Base-by-base conservation (phyloP, 2,113 vertebrate species). In the Heptranchias perlo region DNA sequence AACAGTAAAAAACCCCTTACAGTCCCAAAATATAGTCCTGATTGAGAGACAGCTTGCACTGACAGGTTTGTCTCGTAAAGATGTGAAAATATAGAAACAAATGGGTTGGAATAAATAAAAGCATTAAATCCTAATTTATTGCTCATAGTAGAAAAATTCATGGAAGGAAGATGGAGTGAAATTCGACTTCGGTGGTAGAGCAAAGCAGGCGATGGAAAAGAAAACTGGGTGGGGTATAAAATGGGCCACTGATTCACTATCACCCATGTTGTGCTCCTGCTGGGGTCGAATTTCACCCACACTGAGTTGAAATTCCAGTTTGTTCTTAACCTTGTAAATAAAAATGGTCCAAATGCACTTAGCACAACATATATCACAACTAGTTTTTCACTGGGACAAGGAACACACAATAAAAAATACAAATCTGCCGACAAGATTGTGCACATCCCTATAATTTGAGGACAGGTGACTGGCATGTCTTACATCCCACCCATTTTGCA, bases 331-430 rank as follows among this genome's bases (percentile, higher is more conserved):
- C 96, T 28, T 89, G 44, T 14, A 61, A 54, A n/a, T 58, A 16
- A 14, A 82, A 91, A 0, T 65, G 96, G 96, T 87, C 91, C 84
- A 49, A 95, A 96, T 96, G 78, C 95, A 96, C 67, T 96, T 93
- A 96, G 91, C 78, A 95, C 96, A 96, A 96, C 69, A 96, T 89
- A 3, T 14, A 96, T 96, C 96, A 96, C 96, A 96, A 97, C 96
- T 84, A 96, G 6, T 96, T 94, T 95, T 96, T 84, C 96, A 96
- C 35, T 96, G 95, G 78, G 47, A 94, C 96, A 96, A 96, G 54
- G 67, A 61, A 47, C 54, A 87, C 96, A 67, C 23, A 31, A 8
- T 4, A 58, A 58, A 58, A 58, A 58, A 58, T 58, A 58, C 58
- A 58, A 58, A 58, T 58, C 11, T 58, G 58, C 58, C 58, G 2